Evolutionary conservation across 2,888 invertebrate species (phyloP), one percentile per base, ranked within the genome.

Genomic region (Dexiosoma caninum): DNA sequence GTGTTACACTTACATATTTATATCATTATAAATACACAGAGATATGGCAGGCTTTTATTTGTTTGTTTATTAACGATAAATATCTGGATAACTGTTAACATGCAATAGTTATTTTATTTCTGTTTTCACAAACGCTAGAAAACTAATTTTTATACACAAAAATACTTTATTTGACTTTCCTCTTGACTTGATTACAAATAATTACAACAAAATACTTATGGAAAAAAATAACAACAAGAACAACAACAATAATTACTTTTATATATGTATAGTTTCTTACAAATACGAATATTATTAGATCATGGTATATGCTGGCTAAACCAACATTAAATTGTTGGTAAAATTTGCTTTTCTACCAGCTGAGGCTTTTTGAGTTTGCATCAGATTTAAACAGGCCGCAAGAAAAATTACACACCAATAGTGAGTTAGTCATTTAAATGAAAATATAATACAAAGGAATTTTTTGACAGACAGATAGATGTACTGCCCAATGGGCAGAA

Each of bases 101-200:
- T 81, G 81, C 81, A 69, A 72, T 72, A 55, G 60, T 66, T 67
- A 72, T 76, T 76, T 75, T 57, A 44, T 55, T 51, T 19, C 30
- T 30, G 60, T 27, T 72, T 27, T 44, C 7, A 53, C 30, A 60
- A 64, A 53, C 44, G 46, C 60, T 80, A 66, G 59, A 66, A 62
- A 76, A 64, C 59, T 27, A 49, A 67, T 60, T 23, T 49, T 57
- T 30, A 37, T 51, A 46, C 16, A 66, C 30, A n/a, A n/a, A n/a
- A n/a, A n/a, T n/a, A n/a, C n/a, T n/a, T n/a, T n/a, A n/a, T n/a
- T n/a, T n/a, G n/a, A n/a, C n/a, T n/a, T 81, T 77, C 77, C 53
- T 72, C 71, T 76, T 75, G 76, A 78, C 82, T 81, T 83, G 82
- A 83, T 83, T 83, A 60, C 81, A 81, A 81, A 78, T 81, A 83